Percentiles rank a stretch among this genome's conserved stretches.
phyloP scores from a whole-genome alignment of 2,113 vertebrate genomes.

The Falco punctatus region DNA sequence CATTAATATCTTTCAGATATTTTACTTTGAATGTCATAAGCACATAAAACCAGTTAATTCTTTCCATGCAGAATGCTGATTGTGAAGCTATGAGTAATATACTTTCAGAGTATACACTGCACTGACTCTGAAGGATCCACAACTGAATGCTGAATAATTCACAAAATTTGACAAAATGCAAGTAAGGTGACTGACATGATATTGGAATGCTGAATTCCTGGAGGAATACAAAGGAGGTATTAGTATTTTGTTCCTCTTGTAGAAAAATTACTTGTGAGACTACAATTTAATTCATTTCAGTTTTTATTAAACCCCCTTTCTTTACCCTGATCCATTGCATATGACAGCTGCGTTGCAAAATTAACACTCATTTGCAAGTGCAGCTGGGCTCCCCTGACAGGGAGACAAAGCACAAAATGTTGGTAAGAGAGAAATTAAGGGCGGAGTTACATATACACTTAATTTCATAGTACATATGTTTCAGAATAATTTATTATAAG shows the following conservation, averaged over 20 bases:
- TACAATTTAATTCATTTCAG: neutral
- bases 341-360: constrained; percentile 52
- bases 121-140: constrained; percentile 7
- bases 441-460: neutral
- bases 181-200: constrained; percentile 43
- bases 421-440: neutral
- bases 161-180: constrained; percentile 52
- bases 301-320: constrained; percentile 38
- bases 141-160: constrained; percentile 54
- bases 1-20: constrained; percentile 22
- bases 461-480: neutral
- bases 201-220: neutral
- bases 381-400: constrained; percentile 29
- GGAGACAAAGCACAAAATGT: constrained; percentile 14
- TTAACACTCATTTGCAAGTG: constrained; percentile 24
- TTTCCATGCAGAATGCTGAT: constrained; percentile 48
- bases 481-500: neutral
- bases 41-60: constrained; percentile 60
- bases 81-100: constrained; percentile 5
- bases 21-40: constrained; percentile 36
- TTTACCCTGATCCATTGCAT: constrained; percentile 10
- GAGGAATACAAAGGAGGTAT: constrained; percentile 38
- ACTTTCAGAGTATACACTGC: constrained; percentile 3
- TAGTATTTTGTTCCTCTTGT: constrained; percentile 41
- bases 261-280: constrained; percentile 14